Base-by-base conservation (phyloP, 2,113 vertebrate genomes). In the Spea bombifrons region DNA sequence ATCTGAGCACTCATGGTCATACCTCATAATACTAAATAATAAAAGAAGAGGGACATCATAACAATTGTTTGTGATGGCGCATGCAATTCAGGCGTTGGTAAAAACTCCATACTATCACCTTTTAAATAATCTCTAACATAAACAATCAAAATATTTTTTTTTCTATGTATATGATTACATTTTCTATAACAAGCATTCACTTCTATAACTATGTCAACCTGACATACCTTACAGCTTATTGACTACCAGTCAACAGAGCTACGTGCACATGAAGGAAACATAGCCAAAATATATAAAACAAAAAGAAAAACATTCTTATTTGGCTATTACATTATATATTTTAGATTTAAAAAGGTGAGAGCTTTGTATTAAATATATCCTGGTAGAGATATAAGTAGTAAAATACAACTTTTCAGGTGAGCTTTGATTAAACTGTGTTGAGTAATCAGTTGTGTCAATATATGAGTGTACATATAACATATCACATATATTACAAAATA, bases 401-500 rank as follows among this genome's bases (percentile, higher is more conserved):
- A 79, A 67, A 72, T 73, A 79, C 63, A 57, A 48, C 57, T 87
- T 89, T 88, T 90, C 89, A 90, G 82, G 86, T 81, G 74, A 86
- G 86, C 89, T 71, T 81, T 86, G 84, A 87, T 82, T 84, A 73
- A 80, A 61, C 85, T 78, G 82, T 85, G 85, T 85, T 61, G 30
- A 85, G 88, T 90, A 87, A 90, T 90, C 86, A 86, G 90, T 49
- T 73, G 85, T 83, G 86, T 87, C 81, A 88, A 88, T 89, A 90
- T 87, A 90, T 87, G 90, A 86, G 88, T 82, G 89, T 85, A 85
- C 88, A 90, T 89, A 86, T 90, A 89, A 92, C 88, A 83, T 85
- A 73, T 63, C 85, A 90, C 88, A 83, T 78, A 66, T 74, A 68
- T 74, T 73, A 78, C 57, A 66, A 72, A 79, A 78, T 72, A 57